Evolutionary conservation across 2,888 invertebrate species (phyloP), one percentile per base, ranked within the genome.

Genomic region (Thymelicus lineola): DNA sequence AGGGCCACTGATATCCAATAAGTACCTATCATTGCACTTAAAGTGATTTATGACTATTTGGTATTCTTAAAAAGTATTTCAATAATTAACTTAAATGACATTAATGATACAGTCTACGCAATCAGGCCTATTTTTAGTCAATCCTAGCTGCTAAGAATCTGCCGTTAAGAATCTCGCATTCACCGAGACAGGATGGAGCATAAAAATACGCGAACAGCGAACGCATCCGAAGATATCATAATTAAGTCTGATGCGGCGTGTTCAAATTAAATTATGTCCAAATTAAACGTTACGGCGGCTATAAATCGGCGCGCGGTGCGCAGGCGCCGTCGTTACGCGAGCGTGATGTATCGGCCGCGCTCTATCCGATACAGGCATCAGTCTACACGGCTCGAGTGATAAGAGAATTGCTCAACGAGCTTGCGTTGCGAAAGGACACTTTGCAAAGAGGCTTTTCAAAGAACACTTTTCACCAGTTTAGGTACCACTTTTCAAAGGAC

Each of bases 261-360:
- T 83, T 82, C 80, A 80, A 80, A 83, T 82, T 82, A 83, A 84
- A 82, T 83, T 82, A 83, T 82, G 82, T 80, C 78, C 71, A 79
- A 81, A 80, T 84, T 76, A 82, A 82, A 82, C 76, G 79, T 82
- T 80, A 82, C 78, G 77, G 77, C 76, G 69, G 77, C 73, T 61
- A 73, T 80, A 80, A 79, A 78, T 77, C 73, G 73, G 72, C 48
- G 67, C 63, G 67, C 46, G 65, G 72, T 74, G 75, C 76, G 74
- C 75, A 73, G 76, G 77, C 77, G 78, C 76, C 76, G 75, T 76
- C 72, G 77, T 79, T 77, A 77, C 77, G 78, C 77, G 72, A 70
- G 28, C 55, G 73, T 82, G 83, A 86, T 87, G 84, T 82, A 86
- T 85, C 83, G 86, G 75, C 72, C 76, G 46, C 72, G 66, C 71